A percentile compares a stretch with the other conserved stretches of the same genome.
Evolutionary conservation across 2,113 vertebrate genomes (phyloP).

Genomic region (Corythornis madagascariensis): DNA sequence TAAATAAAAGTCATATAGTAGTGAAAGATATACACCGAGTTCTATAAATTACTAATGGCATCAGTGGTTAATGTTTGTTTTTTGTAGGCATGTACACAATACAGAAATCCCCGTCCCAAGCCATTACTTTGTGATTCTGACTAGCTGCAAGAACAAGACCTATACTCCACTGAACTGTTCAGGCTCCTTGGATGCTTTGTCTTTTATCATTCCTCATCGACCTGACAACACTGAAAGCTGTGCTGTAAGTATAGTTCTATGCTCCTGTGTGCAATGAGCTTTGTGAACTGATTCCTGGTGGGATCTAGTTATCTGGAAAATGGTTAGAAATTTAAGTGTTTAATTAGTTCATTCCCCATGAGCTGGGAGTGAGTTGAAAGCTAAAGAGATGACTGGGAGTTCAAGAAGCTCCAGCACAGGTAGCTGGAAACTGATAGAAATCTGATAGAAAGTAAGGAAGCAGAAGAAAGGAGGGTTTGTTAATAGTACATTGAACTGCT

Average conservation of each 20-base stretch:
- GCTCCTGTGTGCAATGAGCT: not conserved
- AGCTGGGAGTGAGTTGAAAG: not conserved
- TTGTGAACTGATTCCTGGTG: not conserved
- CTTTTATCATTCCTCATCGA: slow-evolving; percentile 91
- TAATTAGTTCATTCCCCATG: not conserved
- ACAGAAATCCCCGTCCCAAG: slow-evolving; percentile 81
- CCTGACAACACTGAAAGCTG: slow-evolving; percentile 89
- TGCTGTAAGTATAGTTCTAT: slow-evolving; percentile 79
- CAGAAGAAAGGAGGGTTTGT: not conserved
- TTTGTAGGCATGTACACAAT: slow-evolving; percentile 70
- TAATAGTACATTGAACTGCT: not conserved
- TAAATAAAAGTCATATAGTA: not conserved
- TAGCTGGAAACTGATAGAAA: not conserved
- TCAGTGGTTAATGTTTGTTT: not conserved
- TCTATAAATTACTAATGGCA: not conserved
- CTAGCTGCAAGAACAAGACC: slow-evolving; percentile 80
- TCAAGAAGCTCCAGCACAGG: not conserved
- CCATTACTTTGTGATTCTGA: slow-evolving; percentile 92
- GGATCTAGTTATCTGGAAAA: not conserved
- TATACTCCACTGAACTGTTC: slow-evolving; percentile 73
- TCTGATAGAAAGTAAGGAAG: not conserved
- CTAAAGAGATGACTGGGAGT: not conserved
- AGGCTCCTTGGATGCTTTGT: slow-evolving; percentile 71
- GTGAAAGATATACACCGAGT: not conserved
- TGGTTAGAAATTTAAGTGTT: not conserved